These are phyloP conservation scores for Hirtodrosophila confusa DNA, from an alignment of 2,888 invertebrate genomes.

Conservation along the genomic window DNA sequence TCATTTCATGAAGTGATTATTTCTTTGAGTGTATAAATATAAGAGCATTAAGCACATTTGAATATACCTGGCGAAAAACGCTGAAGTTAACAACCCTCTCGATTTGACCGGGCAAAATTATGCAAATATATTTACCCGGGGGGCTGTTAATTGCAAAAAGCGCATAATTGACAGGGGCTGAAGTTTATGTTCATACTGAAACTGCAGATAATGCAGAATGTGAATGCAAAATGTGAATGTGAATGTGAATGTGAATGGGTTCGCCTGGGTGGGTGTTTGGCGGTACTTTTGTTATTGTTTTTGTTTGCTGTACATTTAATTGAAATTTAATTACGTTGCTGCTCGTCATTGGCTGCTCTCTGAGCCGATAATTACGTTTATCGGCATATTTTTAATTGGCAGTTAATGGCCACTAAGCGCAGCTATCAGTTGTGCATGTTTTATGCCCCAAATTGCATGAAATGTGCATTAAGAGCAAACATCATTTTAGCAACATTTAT, in stretches of 20 bases:
- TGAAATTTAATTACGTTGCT: constrained; percentile 74
- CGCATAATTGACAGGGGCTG: constrained; percentile 71
- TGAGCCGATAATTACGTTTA: constrained; percentile 63
- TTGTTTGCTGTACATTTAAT: constrained; percentile 55
- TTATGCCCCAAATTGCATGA: constrained; percentile 18
- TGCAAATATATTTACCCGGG: constrained; percentile 41
- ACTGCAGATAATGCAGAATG: constrained; percentile 60
- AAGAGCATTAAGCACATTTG: constrained; percentile 39
- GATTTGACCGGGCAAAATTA: constrained; percentile 21
- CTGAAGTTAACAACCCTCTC: constrained; percentile 33
- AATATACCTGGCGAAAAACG: constrained; percentile 32
- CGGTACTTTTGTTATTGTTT: constrained; percentile 47
- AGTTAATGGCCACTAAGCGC: constrained; percentile 61
- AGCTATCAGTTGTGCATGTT: constrained; percentile 41
- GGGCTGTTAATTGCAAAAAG: constrained; percentile 70
- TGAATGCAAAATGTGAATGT: constrained; percentile 22
- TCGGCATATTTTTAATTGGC: constrained; percentile 67
- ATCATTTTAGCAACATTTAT: no score
- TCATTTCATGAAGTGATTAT: no score
- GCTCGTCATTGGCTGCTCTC: constrained; percentile 18
- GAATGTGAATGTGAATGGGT: constrained; percentile 10
- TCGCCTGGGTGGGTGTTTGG: constrained; percentile 13
- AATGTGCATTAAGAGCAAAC: constrained; percentile 13
- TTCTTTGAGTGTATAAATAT: constrained; percentile 19
- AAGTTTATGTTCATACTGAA: constrained; percentile 36